Evolutionary conservation across 1,140 invertebrate species (phyloP), one percentile per base, ranked within the genome.

Genomic region (Drosophila setifemur): DNA sequence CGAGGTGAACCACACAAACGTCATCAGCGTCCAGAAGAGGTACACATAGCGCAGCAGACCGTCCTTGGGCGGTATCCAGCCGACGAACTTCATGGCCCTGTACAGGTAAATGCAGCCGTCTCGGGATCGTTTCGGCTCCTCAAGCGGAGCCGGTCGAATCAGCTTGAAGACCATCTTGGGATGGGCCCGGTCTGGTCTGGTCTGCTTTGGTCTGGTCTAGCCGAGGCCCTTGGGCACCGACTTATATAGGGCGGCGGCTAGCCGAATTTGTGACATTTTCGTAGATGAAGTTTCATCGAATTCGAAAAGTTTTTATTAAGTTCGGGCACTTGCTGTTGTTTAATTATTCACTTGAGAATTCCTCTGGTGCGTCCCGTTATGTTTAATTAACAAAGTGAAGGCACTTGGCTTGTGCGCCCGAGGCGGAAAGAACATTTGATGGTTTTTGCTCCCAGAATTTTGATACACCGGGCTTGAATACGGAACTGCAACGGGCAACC

Each of bases 281-380:
- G 9, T 45, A 54, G 52, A 52, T 53, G 49, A 66, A 74, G 58
- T 85, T 73, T 57, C 45, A 37, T 60, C 49, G 29, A 50, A 42
- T 42, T 73, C 42, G 28, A 58, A 82, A 82, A 77, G 71, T 81
- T 81, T 71, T 21, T 19, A 43, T 55, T 45, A 63, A 73, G 64
- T 74, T 79, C 48, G 19, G 73, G 47, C 50, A 26, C 26, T 57
- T 67, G 33, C 49, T 39, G 28, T 47, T 58, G 39, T 54, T 86
- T 31, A 85, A 85, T 79, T 74, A 86, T 86, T 85, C 40, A 85
- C 61, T 75, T 79, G 81, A 63, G 75, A 85, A 74, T 68, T 63
- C 44, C 52, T 64, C 44, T 43, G 43, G 26, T 70, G 49, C 35
- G 28, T 35, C 40, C 33, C 53, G 48, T 55, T 83, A 69, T 82